Evolutionary conservation across 2,888 invertebrate genomes (phyloP).

Genomic region (Podotricha telesiphe): DNA sequence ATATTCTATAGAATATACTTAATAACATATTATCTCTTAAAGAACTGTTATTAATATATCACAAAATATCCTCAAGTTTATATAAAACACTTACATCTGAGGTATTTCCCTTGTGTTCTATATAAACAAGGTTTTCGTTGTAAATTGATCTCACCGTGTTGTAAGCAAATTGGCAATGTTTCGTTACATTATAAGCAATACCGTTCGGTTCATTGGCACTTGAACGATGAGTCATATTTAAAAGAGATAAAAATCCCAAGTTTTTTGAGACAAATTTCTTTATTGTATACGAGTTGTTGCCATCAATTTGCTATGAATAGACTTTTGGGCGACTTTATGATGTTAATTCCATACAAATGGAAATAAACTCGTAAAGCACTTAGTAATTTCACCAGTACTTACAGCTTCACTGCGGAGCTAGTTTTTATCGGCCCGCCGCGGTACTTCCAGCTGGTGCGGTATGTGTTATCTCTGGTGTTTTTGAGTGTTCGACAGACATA

Average conservation of each 20-base stretch:
- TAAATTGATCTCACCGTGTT: constrained; percentile 11
- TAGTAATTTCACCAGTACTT: too few species aligned
- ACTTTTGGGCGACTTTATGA: too few species aligned
- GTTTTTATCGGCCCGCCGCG: too few species aligned
- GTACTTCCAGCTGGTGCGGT: too few species aligned
- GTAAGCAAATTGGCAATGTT: constrained; percentile 13
- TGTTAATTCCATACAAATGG: too few species aligned
- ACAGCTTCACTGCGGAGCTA: too few species aligned
- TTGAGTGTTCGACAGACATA: too few species aligned
- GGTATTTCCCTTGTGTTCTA: constrained; percentile 16
- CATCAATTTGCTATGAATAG: too few species aligned
- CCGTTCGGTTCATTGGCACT: constrained; percentile 12
- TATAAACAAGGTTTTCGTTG: constrained; percentile 13
- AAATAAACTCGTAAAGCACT: too few species aligned
- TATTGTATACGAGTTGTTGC: neutral
- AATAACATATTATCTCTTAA: neutral
- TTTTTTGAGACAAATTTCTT: neutral
- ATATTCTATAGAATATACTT: neutral
- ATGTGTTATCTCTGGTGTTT: too few species aligned
- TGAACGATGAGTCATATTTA: constrained; percentile 6
- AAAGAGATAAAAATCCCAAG: constrained; percentile 13
- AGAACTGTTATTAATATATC: constrained; percentile 5
- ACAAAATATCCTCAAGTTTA: neutral
- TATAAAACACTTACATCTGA: neutral
- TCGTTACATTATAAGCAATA: neutral